Evolutionary conservation across 2,113 vertebrate species (phyloP).

Genomic region (Callopanchax toddi): DNA sequence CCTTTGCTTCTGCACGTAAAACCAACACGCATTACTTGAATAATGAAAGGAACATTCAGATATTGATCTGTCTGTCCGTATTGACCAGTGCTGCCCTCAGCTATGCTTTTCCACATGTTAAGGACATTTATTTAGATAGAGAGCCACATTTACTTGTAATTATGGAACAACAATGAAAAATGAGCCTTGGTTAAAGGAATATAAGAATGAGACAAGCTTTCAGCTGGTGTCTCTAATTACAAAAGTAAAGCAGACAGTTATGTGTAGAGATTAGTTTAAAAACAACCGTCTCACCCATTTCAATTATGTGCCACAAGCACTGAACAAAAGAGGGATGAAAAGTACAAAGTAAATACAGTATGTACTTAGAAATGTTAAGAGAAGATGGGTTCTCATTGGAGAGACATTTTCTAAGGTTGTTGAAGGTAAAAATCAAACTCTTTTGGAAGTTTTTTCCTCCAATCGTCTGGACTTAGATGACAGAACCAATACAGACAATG

Average conservation of each 20-base stretch:
- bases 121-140: conserved; percentile 68
- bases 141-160: conserved; percentile 57
- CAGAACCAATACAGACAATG: too few relatives aligned
- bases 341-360: too few relatives aligned
- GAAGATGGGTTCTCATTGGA: too few relatives aligned
- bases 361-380: too few relatives aligned
- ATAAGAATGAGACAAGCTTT: conserved; percentile 35
- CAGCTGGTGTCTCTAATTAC: conserved; percentile 1
- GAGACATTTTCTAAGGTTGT: too few relatives aligned
- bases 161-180: conserved; percentile 47
- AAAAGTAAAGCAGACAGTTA: neutral
- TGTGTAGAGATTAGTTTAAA: neutral
- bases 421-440: too few relatives aligned
- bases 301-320: too few relatives aligned
- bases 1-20: conserved; percentile 43
- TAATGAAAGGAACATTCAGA: conserved; percentile 72
- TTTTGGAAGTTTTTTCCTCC: too few relatives aligned
- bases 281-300: neutral
- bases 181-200: conserved; percentile 23
- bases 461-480: too few relatives aligned
- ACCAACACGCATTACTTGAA: conserved; percentile 70
- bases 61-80: conserved; percentile 77
- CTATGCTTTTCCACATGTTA: conserved; percentile 53
- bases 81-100: conserved; percentile 62
- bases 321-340: too few relatives aligned